Percentiles rank a stretch among this genome's conserved stretches.
Conservation (phyloP, 2,888 invertebrate species). For the Adelognathus sp. region DNA sequence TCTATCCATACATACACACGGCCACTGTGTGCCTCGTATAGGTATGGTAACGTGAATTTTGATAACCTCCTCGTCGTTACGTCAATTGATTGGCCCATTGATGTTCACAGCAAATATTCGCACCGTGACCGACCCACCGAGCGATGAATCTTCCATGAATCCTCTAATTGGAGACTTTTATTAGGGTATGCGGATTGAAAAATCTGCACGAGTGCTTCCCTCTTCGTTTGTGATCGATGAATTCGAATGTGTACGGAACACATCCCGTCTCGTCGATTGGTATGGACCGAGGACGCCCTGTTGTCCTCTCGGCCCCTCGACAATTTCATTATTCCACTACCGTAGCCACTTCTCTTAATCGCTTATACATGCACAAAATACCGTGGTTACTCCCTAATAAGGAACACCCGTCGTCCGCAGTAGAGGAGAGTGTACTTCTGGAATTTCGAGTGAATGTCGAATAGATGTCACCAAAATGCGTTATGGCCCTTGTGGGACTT, state of each 20-base stretch:
- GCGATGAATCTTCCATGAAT: background rate
- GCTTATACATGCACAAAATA: constrained; percentile 62
- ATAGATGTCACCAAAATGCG: too few relatives aligned
- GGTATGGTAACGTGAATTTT: constrained; percentile 50
- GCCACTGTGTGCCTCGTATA: too few relatives aligned
- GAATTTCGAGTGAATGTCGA: too few relatives aligned
- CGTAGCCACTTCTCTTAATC: constrained; percentile 63
- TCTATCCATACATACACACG: background rate
- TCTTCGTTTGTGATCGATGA: background rate
- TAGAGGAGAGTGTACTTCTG: too few relatives aligned
- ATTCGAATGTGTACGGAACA: constrained; percentile 9
- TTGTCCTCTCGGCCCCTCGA: constrained; percentile 12
- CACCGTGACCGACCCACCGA: background rate
- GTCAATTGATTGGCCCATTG: constrained; percentile 57
- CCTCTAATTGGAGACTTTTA: constrained; percentile 30
- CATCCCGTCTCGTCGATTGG: constrained; percentile 48
- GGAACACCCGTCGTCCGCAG: constrained; percentile 27
- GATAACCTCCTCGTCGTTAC: constrained; percentile 51
- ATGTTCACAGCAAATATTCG: constrained; percentile 21
- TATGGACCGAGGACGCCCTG: constrained; percentile 50
- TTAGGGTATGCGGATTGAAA: constrained; percentile 34
- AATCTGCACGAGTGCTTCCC: constrained; percentile 2
- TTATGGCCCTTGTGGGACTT: too few relatives aligned
- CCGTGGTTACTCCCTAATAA: constrained; percentile 44
- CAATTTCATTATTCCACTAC: constrained; percentile 60